Evolutionary conservation across 2,888 invertebrate species (phyloP).

Genomic region (Drosophila lacicola): DNA sequence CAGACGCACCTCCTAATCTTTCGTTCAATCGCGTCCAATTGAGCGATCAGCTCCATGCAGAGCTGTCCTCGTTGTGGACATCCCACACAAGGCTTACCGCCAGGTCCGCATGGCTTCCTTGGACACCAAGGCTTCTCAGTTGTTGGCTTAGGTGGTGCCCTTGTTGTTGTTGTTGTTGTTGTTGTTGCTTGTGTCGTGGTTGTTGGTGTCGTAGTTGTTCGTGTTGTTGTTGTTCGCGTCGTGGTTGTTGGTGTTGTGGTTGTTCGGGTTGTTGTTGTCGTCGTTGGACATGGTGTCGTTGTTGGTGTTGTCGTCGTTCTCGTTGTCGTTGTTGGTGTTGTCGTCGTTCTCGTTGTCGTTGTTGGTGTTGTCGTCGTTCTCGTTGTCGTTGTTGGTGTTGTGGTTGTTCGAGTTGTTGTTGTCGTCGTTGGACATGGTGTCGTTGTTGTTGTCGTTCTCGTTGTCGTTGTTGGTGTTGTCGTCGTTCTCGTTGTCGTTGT

Average conservation of each 20-base stretch:
- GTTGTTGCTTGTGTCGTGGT: background rate
- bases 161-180: background rate
- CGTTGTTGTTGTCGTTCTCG: background rate
- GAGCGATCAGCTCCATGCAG: conserved; percentile 12
- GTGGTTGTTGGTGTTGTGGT: background rate
- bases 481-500: background rate
- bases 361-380: background rate
- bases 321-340: background rate
- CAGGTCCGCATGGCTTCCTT: conserved; percentile 33
- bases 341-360: background rate
- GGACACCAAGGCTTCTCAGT: background rate
- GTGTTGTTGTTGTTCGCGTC: background rate
- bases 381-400: background rate
- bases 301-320: background rate
- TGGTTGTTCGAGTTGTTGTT: background rate
- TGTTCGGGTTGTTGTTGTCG: background rate
- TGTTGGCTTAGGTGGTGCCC: background rate
- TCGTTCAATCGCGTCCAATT: background rate
- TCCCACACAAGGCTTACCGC: conserved; percentile 13
- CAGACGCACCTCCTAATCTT: conserved; percentile 41
- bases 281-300: background rate
- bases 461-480: background rate
- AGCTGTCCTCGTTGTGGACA: conserved; percentile 14
- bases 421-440: background rate
- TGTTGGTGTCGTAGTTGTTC: background rate